Evolutionary conservation across 2,113 vertebrate species (phyloP).

Genomic region (Montifringilla adamsi): DNA sequence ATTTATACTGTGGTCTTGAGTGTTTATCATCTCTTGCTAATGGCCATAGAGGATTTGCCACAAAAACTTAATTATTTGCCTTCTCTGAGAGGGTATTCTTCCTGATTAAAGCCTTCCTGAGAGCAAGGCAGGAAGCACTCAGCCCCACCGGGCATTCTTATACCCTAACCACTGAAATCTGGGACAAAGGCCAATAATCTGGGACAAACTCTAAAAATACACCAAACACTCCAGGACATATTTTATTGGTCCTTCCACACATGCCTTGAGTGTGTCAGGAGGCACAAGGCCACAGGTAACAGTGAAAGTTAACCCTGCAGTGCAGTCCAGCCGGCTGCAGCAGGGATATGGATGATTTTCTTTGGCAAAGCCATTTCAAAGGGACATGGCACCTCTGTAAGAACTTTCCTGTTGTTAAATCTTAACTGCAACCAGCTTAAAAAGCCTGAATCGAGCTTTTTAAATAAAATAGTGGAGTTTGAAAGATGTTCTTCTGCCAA

Average conservation of each 20-base stretch:
- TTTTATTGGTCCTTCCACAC: conserved; percentile 15
- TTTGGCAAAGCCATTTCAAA: background rate
- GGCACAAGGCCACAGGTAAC: conserved; percentile 20
- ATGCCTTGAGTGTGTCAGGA: background rate
- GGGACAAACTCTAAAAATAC: conserved; percentile 62
- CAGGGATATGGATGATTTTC: background rate
- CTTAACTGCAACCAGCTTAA: background rate
- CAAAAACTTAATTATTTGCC: conserved; percentile 55
- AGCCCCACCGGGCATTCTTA: conserved; percentile 15
- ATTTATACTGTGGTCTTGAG: conserved; percentile 15
- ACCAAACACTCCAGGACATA: background rate
- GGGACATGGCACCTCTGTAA: rapidly evolving
- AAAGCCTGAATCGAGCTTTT: background rate
- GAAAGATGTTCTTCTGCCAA: background rate
- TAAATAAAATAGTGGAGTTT: background rate
- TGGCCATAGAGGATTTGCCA: conserved; percentile 13
- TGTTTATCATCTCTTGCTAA: conserved; percentile 44
- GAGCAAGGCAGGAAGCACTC: conserved; percentile 17
- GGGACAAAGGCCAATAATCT: conserved; percentile 58
- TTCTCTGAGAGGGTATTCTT: conserved; percentile 36
- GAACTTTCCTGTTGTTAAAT: background rate
- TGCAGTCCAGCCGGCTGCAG: background rate
- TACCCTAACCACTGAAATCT: conserved; percentile 47
- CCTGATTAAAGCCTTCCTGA: conserved; percentile 43
- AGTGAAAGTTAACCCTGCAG: background rate